Base-by-base conservation (phyloP, 2,888 invertebrate genomes). In the Nemotelus nigrinus region DNA sequence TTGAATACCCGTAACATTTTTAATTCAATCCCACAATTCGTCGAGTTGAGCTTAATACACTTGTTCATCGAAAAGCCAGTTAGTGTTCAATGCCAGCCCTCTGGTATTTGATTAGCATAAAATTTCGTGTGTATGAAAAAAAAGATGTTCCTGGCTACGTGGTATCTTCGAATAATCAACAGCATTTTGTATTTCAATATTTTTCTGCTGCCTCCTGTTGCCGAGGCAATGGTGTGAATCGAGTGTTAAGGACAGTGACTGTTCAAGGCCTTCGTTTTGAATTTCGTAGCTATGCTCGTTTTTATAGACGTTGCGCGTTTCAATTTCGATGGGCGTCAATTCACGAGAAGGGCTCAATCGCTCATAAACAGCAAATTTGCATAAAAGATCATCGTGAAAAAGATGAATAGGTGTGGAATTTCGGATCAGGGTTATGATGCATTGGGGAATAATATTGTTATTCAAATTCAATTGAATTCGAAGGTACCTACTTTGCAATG, bases 41-140 rank as follows among this genome's bases (percentile, higher is more conserved):
- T 57, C 71, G 57, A 71, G 53, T 71, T 55, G 2, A 53, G 39
- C 10, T 68, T 68, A 68, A 68, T 53, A 68, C 55, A 57, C 71
- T 71, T 25, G 25, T 25, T 55, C 71, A 55, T 71, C 71, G 45
- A 71, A 57, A 71, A 71, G 55, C 44, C 55, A 39, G 2, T 43
- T 50, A 50, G 50, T 8, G 50, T 7, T 47, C 45, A 25, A 70
- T 39, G 47, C 47, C 39, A 60, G 74, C 10, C 47, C 58, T 47
- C 25, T 25, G 74, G 60, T 60, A 58, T 74, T 74, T 60, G 48
- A 74, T 74, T 74, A 74, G 74, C 74, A 74, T 74, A 74, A 60
- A 48, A 74, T 63, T 74, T 74, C 74, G 47, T 74, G 60, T 74
- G 58, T 74, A 74, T 74, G 74, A 74, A 74, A 45, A 74, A 48